phyloP scores from a whole-genome alignment of 2,113 vertebrate species.

The Sterna hirundo region DNA sequence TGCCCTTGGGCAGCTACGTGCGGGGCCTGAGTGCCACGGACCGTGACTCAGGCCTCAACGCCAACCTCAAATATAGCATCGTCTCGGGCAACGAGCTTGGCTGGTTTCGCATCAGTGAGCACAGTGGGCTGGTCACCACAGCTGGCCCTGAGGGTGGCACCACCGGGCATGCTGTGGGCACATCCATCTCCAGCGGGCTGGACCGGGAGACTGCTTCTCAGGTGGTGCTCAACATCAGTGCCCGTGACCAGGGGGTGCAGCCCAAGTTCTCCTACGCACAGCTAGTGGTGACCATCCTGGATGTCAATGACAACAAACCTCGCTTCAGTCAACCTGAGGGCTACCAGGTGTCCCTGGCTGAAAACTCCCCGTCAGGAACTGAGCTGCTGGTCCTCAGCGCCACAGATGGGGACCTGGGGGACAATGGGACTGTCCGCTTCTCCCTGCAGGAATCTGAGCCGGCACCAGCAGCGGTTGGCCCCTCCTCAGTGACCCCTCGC shows the following conservation, averaged over 20 bases:
- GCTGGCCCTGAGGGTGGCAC: slow-evolving; percentile 19
- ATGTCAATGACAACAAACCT: slow-evolving; percentile 94
- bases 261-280: slow-evolving; percentile 91
- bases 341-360: slow-evolving; percentile 83
- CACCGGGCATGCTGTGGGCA: fast-evolving
- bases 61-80: slow-evolving; percentile 93
- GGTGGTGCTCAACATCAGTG: slow-evolving; percentile 93
- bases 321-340: slow-evolving; percentile 79
- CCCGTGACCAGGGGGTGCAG: slow-evolving; percentile 94
- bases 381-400: slow-evolving; percentile 87
- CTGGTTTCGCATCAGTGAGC: slow-evolving; percentile 95
- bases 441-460: slow-evolving; percentile 84
- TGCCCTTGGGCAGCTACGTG: slow-evolving; percentile 92
- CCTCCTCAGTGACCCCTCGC: slow-evolving; percentile 23
- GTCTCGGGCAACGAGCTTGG: slow-evolving; percentile 93
- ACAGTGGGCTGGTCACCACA: slow-evolving; percentile 94
- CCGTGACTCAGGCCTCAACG: slow-evolving; percentile 94
- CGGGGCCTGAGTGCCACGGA: slow-evolving; percentile 94
- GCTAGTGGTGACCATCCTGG: slow-evolving; percentile 87
- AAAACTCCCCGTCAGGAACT: slow-evolving; percentile 85
- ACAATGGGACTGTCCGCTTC: slow-evolving; percentile 92
- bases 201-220: slow-evolving; percentile 89
- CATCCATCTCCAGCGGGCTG: slow-evolving; percentile 42
- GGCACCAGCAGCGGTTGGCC: neutral
- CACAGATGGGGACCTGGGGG: slow-evolving; percentile 89